Evolutionary conservation across 2,797 vertebrate species (phyloP).

Genomic region (Onychomys arenicola): DNA sequence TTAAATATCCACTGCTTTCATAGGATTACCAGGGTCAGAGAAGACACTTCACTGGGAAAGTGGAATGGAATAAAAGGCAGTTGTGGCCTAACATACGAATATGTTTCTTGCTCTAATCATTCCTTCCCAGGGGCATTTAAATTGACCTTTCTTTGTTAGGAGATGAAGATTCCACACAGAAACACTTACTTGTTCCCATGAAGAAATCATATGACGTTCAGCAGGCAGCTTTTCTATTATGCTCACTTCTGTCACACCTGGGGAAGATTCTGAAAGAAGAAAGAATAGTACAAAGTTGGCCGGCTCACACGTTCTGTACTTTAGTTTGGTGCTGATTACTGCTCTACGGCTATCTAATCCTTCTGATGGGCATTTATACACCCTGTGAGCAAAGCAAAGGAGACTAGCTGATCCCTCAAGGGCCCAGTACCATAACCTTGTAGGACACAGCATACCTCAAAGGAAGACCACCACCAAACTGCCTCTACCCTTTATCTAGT

Average conservation of each 20-base stretch:
- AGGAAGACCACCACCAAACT: neutral
- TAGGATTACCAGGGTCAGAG: neutral
- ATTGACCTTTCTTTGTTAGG: neutral
- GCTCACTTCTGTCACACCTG: constrained; percentile 94
- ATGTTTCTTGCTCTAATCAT: neutral
- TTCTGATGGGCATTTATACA: constrained; percentile 12
- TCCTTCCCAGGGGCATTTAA: constrained; percentile 7
- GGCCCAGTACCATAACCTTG: neutral
- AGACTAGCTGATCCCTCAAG: neutral
- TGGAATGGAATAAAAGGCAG: neutral
- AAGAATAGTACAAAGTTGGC: constrained; percentile 26
- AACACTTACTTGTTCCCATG: constrained; percentile 95
- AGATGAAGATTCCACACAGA: neutral
- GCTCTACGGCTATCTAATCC: neutral
- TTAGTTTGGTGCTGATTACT: neutral
- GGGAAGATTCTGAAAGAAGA: constrained; percentile 91
- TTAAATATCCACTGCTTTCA: constrained; percentile 17
- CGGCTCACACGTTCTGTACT: neutral
- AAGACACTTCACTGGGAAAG: neutral
- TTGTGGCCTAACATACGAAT: neutral
- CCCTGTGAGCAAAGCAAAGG: constrained; percentile 11
- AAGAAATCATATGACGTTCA: constrained; percentile 93
- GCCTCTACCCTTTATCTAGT: neutral
- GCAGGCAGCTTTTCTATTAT: constrained; percentile 94
- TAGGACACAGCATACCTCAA: neutral